Evolutionary conservation across 2,888 invertebrate species (phyloP), one percentile per base, ranked within the genome.

Genomic region (Lycophotia porphyrea): DNA sequence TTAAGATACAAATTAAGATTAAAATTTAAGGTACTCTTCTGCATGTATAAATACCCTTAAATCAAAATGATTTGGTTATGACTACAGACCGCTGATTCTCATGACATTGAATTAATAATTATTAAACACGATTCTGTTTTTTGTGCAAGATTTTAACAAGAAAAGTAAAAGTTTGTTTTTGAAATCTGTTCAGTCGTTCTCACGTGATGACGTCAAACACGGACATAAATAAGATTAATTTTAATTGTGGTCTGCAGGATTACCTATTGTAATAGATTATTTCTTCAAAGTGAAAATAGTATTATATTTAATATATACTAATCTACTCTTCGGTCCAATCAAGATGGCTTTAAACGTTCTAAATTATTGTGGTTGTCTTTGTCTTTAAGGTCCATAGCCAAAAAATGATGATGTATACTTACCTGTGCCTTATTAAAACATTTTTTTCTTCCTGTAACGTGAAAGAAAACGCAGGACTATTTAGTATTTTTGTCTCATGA

Each of bases 101-200:
- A 52, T 11, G 8, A 18, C 31, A 11, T 44, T 63, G 21, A 63
- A 63, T 34, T n/a, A 21, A 44, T 18, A n/a, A n/a, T n/a, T n/a
- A 18, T n/a, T 21, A 34, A 63, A 71, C 5, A 13, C n/a, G 1
- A 21, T 8, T 24, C 2, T 13, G 34, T 18, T n/a, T n/a, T 39
- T 36, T 39, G n/a, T 27, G 44, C 34, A 1, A 44, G 7, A 18
- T 9, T 34, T 7, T 8, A 13, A 13, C n/a, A 44, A 13, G 15
- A 70, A 70, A 70, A 34, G 44, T 64, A 15, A 44, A 44, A 65
- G 21, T n/a, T 34, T 21, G n/a, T 15, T 18, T 64, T 42, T 34
- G 21, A 71, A 66, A 15, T 71, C 70, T 44, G 21, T 44, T 66
- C 21, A 44, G 9, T 15, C 27, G 27, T 67, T 67, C 44, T 71